A percentile compares a stretch with the other conserved stretches of the same genome.
Conservation (phyloP, 2,888 invertebrate species). For the Serripes groenlandicus region DNA sequence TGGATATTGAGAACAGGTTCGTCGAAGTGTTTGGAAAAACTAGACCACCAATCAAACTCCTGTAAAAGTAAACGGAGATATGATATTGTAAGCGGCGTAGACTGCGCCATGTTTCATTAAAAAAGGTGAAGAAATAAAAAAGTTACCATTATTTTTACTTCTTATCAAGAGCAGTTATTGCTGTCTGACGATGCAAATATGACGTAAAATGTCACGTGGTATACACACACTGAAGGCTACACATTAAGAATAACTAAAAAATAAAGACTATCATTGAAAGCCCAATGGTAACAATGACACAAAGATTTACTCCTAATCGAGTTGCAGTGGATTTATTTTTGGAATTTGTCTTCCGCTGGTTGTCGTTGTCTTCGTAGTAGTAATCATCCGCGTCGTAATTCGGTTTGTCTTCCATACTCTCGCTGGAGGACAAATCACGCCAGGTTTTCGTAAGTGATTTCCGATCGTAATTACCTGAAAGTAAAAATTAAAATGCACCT, state of each 20-base stretch:
- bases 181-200: too few species aligned
- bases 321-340: not conserved
- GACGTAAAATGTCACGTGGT: too few species aligned
- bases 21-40: too few species aligned
- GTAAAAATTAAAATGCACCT: not conserved
- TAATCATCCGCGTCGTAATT: conserved; percentile 29
- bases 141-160: too few species aligned
- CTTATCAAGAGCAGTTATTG: too few species aligned
- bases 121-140: too few species aligned
- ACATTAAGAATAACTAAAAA: not conserved
- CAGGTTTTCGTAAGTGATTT: conserved; percentile 40
- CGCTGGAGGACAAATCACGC: conserved; percentile 59
- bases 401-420: conserved; percentile 51
- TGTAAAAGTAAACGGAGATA: too few species aligned
- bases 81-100: too few species aligned
- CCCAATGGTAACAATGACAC: conserved; percentile 4
- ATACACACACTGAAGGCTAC: too few species aligned
- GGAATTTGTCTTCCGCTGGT: not conserved
- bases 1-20: too few species aligned
- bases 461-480: conserved; percentile 38
- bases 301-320: not conserved
- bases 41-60: too few species aligned
- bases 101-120: too few species aligned
- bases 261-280: not conserved
- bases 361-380: conserved; percentile 30